Evolutionary conservation across 2,113 vertebrate genomes (phyloP).

Genomic region (Rhinolophus ferrumequinum): DNA sequence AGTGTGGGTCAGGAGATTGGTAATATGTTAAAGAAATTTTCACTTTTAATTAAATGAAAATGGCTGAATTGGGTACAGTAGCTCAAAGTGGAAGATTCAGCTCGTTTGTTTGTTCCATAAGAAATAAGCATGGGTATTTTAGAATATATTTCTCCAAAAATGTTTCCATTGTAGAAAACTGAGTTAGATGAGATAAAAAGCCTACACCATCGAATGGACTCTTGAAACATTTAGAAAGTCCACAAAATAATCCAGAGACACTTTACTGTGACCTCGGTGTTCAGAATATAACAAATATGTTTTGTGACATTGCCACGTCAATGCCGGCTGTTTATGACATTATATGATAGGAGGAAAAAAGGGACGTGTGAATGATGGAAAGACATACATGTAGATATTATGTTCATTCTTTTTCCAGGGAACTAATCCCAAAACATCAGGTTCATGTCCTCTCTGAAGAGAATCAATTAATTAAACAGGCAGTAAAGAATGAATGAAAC

Average conservation of each 20-base stretch:
- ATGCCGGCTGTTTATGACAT: background rate
- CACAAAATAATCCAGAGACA: background rate
- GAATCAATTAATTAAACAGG: conserved; percentile 14
- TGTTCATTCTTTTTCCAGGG: background rate
- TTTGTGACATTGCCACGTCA: background rate
- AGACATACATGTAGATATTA: background rate
- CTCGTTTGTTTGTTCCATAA: background rate
- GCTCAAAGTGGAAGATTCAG: background rate
- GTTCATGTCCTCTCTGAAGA: background rate
- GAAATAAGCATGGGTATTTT: background rate
- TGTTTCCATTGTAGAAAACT: background rate
- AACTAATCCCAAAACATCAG: background rate
- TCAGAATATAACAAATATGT: background rate
- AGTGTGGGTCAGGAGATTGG: background rate
- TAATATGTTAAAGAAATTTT: conserved; percentile 22
- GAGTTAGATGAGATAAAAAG: background rate
- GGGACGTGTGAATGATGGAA: background rate
- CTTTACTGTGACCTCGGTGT: background rate
- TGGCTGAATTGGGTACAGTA: background rate
- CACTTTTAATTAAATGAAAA: conserved; percentile 40
- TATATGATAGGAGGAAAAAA: background rate
- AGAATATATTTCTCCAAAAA: background rate
- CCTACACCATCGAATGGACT: background rate
- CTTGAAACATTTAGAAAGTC: conserved; percentile 6
- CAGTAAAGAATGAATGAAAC: conserved; percentile 12